phyloP scores from a whole-genome alignment of 2,888 invertebrate genomes.

The Malthinus flaveolus region DNA sequence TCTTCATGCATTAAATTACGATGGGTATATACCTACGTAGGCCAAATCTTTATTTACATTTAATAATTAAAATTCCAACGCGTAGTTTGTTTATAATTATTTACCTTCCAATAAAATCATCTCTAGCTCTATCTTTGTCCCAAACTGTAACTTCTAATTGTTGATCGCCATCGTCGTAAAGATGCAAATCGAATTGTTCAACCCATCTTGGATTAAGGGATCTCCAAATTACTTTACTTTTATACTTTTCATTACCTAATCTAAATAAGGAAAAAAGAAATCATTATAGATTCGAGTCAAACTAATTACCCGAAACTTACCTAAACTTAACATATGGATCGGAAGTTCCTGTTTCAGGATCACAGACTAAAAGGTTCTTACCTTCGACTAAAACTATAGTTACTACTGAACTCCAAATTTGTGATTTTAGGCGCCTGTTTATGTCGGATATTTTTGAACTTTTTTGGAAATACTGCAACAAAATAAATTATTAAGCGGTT shows the following conservation, averaged over 20 bases:
- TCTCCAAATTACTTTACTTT: conserved; percentile 87
- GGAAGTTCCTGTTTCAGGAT: conserved; percentile 83
- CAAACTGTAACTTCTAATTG: conserved; percentile 89
- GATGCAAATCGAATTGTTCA: conserved; percentile 95
- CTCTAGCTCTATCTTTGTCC: conserved; percentile 85
- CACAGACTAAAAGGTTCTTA: conserved; percentile 84
- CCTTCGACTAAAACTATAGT: conserved; percentile 97
- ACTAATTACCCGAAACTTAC: conserved; percentile 52
- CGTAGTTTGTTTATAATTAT: too few relatives aligned
- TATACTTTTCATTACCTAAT: conserved; percentile 96
- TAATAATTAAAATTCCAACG: not conserved
- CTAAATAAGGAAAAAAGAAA: conserved; percentile 54
- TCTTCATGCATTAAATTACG: too few relatives aligned
- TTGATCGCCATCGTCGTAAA: conserved; percentile 93
- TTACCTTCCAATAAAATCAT: conserved; percentile 84
- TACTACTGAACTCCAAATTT: conserved; percentile 97
- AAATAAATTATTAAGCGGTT: too few relatives aligned
- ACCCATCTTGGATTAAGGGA: conserved; percentile 89
- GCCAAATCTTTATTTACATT: too few relatives aligned
- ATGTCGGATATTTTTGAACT: conserved; percentile 78
- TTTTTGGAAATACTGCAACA: conserved; percentile 76
- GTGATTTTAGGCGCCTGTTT: conserved; percentile 84
- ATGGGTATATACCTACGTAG: too few relatives aligned
- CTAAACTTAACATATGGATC: conserved; percentile 97
- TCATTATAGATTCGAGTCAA: not conserved